Percentiles rank a stretch among this genome's conserved stretches.
These are phyloP conservation scores for Tenthredo distinguenda DNA, from an alignment of 2,888 invertebrate species.

Conservation along the genomic window DNA sequence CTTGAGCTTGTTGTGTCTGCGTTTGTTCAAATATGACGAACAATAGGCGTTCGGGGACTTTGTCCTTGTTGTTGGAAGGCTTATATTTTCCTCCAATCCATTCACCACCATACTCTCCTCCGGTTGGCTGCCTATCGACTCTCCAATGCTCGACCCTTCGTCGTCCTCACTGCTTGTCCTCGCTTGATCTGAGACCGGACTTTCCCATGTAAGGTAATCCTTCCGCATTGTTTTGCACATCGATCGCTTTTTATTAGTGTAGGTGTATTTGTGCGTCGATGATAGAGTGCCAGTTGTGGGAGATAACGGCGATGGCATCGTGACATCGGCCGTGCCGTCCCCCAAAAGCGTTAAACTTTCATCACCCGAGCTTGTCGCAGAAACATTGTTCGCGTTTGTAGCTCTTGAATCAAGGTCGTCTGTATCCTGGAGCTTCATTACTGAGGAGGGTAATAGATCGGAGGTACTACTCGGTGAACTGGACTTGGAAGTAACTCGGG, in stretches of 20 bases:
- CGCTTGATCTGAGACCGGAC: constrained; percentile 73
- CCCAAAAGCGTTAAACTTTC: constrained; percentile 72
- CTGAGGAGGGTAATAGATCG: constrained; percentile 67
- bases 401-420: constrained; percentile 70
- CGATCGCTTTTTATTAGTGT: constrained; percentile 73
- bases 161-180: constrained; percentile 72
- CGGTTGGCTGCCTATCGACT: constrained; percentile 71
- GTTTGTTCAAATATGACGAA: constrained; percentile 67
- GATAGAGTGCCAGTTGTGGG: constrained; percentile 73
- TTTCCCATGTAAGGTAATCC: constrained; percentile 73
- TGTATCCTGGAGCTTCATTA: constrained; percentile 72
- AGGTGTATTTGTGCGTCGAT: constrained; percentile 73
- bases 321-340: constrained; percentile 70
- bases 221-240: constrained; percentile 68
- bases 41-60: constrained; percentile 58
- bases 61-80: constrained; percentile 4
- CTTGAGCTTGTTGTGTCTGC: constrained; percentile 68
- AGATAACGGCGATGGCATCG: constrained; percentile 73
- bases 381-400: constrained; percentile 70
- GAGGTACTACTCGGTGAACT: constrained; percentile 71
- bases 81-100: constrained; percentile 68
- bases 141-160: constrained; percentile 70
- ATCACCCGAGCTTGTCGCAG: constrained; percentile 73
- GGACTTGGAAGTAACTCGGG: constrained; percentile 72
- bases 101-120: constrained; percentile 68